These are phyloP conservation scores for Ectemnius continuus DNA, from an alignment of 2,888 invertebrate genomes.

Conservation along the genomic window DNA sequence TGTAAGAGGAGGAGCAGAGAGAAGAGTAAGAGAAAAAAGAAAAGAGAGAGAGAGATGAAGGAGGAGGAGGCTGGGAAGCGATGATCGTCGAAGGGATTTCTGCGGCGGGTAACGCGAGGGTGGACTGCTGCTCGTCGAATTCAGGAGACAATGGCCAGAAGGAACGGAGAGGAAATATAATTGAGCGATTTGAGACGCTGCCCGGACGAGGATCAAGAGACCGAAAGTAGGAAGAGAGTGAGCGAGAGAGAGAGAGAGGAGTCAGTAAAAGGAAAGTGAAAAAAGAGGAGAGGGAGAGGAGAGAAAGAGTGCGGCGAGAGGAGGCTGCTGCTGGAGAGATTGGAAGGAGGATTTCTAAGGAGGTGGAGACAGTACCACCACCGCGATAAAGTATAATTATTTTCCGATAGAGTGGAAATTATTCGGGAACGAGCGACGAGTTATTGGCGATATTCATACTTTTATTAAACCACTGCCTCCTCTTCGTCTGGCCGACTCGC, in stretches of 20 bases:
- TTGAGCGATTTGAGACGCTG: slow-evolving; percentile 75
- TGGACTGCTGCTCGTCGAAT: slow-evolving; percentile 56
- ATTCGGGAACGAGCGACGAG: slow-evolving; percentile 74
- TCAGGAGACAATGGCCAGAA: slow-evolving; percentile 60
- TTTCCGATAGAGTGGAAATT: slow-evolving; percentile 78
- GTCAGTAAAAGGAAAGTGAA: slow-evolving; percentile 20
- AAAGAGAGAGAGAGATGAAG: slow-evolving; percentile 12
- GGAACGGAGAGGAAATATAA: slow-evolving; percentile 70
- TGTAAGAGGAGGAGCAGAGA: too few relatives aligned
- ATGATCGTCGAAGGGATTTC: slow-evolving; percentile 62
- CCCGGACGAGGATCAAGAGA: slow-evolving; percentile 40
- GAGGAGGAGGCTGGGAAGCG: slow-evolving; percentile 45
- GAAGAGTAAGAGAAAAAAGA: background rate
- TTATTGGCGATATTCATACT: slow-evolving; percentile 78
- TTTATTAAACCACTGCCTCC: slow-evolving; percentile 72
- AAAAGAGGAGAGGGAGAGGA: slow-evolving; percentile 2
- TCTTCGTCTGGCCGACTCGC: slow-evolving; percentile 38
- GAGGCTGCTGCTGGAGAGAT: background rate
- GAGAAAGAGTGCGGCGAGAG: background rate
- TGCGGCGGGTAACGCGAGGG: slow-evolving; percentile 50
- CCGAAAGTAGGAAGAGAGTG: slow-evolving; percentile 22
- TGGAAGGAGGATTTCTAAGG: slow-evolving; percentile 16
- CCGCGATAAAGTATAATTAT: slow-evolving; percentile 77
- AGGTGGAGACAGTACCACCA: slow-evolving; percentile 56
- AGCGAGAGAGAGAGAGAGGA: slow-evolving; percentile 42